Evolutionary conservation across 2,888 invertebrate species (phyloP).

Genomic region (Brachyptera putata): DNA sequence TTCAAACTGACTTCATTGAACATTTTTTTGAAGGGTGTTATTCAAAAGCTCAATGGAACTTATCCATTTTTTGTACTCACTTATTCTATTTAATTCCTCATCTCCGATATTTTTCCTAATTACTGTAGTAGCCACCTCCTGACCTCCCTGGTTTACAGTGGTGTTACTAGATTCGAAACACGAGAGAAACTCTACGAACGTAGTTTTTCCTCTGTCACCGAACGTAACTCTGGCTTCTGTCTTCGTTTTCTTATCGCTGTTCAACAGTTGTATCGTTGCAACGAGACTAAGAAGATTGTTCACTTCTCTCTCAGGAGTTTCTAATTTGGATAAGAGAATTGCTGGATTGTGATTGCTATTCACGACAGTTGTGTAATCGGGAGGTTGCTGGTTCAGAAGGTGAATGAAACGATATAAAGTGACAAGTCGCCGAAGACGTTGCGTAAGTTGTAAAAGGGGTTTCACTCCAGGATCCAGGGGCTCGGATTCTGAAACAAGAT

Average conservation of each 20-base stretch:
- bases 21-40: no score
- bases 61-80: conserved; percentile 36
- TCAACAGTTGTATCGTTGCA: conserved; percentile 40
- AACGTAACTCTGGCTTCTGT: conserved; percentile 43
- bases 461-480: conserved; percentile 24
- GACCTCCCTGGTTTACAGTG: conserved; percentile 10
- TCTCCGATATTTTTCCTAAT: conserved; percentile 45
- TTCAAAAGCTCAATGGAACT: background rate
- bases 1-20: no score
- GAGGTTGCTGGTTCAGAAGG: conserved; percentile 34
- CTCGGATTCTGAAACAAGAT: conserved; percentile 18
- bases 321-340: conserved; percentile 37
- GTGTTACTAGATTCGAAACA: conserved; percentile 42
- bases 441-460: conserved; percentile 25
- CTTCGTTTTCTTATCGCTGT: conserved; percentile 35
- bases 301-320: conserved; percentile 44
- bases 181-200: conserved; percentile 43
- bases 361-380: conserved; percentile 35
- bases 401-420: conserved; percentile 34
- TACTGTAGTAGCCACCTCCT: conserved; percentile 40
- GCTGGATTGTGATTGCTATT: conserved; percentile 20
- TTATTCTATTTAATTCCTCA: conserved; percentile 43
- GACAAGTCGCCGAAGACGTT: conserved; percentile 33
- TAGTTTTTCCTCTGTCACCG: conserved; percentile 40
- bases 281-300: conserved; percentile 43